Evolutionary conservation across 2,113 vertebrate species (phyloP), one percentile per base, ranked within the genome.

Genomic region (Mungos mungo): DNA sequence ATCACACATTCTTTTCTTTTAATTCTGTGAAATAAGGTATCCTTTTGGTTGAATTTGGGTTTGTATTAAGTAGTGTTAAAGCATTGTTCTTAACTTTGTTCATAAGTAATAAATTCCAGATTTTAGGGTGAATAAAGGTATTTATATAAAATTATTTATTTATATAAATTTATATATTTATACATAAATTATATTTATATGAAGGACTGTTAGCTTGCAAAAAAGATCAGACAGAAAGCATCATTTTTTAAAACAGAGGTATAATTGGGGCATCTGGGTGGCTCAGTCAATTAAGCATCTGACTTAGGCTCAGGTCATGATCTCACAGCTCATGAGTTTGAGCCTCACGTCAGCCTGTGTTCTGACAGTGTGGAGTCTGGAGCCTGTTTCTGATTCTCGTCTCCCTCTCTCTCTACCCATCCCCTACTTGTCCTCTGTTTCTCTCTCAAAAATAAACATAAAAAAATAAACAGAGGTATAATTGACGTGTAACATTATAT

Each of bases 21-120:
- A 71, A 92, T 84, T 88, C 50, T 88, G 65, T 90, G 76, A 72
- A 88, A 65, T 88, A 74, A 83, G 50, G 29, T 89, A 50, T 72
- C 52, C 33, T 89, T 68, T 19, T 90, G 23, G 72, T 69, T 85
- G 65, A 93, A 76, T 82, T 65, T 84, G 63, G 35, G 12, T 80
- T 86, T 93, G 90, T 3, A 66, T 76, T 41, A 91, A 25, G n/a
- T 52, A 60, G 3, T 33, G 12, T 96, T 86, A 90, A 94, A 90
- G 16, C 57, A 45, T 47, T 80, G 57, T 45, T 92, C 74, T 84
- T 92, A 85, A 86, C 14, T 92, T 84, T 92, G 65, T 66, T 66
- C 47, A 47, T 77, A 89, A 71, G 45, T 85, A 65, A 81, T 86
- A 90, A 87, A 65, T 95, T 84, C 52, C 21, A 66, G 31, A 71